Conservation (phyloP, 2,888 invertebrate genomes). For the Melieria picta region DNA sequence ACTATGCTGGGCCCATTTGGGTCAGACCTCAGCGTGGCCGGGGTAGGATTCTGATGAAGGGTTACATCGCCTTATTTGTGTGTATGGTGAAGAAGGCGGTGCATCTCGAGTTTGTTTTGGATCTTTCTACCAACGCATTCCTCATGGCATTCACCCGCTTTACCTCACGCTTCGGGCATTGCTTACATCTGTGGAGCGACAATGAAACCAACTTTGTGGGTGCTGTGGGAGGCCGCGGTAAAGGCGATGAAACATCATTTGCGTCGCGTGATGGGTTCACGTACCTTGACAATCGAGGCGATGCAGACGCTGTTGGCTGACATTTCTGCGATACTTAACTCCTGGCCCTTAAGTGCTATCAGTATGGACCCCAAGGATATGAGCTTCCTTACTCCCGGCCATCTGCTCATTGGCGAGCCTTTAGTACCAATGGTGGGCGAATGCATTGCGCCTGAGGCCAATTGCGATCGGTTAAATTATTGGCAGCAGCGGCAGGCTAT, state of each 20-base stretch:
- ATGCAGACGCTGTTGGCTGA: conserved; percentile 45
- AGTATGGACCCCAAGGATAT: conserved; percentile 27
- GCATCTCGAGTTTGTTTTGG: conserved; percentile 27
- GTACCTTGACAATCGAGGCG: conserved; percentile 42
- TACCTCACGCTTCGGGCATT: conserved; percentile 26
- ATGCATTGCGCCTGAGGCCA: conserved; percentile 24
- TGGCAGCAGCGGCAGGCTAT: conserved; percentile 32
- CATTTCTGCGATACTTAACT: conserved; percentile 40
- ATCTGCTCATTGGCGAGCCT: conserved; percentile 27
- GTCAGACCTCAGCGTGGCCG: conserved; percentile 6
- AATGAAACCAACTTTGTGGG: conserved; percentile 32
- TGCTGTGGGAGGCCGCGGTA: conserved; percentile 5
- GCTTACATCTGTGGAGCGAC: conserved; percentile 31
- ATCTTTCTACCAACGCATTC: conserved; percentile 22
- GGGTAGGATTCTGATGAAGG: too few relatives aligned
- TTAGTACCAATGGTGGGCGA: conserved; percentile 27
- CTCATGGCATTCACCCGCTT: conserved; percentile 34
- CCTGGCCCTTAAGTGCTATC: conserved; percentile 23
- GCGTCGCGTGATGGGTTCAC: conserved; percentile 23
- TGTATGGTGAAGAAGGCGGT: conserved; percentile 31
- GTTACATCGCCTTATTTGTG: conserved; percentile 31
- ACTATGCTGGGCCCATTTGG: conserved; percentile 23
- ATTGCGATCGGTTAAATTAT: conserved; percentile 20
- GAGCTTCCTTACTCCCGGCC: conserved; percentile 15
- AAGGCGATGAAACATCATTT: conserved; percentile 24